Percentiles rank a stretch among this genome's conserved stretches.
Conservation (phyloP, 1,140 invertebrate species). For the Hyposmocoma kahamanoa region DNA sequence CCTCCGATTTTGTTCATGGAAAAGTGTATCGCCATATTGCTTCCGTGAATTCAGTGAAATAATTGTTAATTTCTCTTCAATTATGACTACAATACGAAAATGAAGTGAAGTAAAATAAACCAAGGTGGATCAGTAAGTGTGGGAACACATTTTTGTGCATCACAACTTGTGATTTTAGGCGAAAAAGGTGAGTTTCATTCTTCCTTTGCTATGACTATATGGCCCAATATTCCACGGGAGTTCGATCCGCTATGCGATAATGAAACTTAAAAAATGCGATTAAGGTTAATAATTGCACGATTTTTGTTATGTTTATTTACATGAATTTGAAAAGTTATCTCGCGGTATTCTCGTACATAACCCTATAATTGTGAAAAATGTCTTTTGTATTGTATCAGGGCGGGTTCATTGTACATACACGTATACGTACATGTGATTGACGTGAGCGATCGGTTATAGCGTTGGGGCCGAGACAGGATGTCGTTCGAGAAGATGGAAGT, state of each 20-base stretch:
- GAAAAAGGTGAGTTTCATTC: conserved; percentile 72
- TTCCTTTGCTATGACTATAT: conserved; percentile 73
- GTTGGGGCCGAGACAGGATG: conserved; percentile 38
- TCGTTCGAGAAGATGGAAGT: conserved; percentile 72
- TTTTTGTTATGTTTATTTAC: conserved; percentile 74
- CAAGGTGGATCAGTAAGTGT: conserved; percentile 29
- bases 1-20: conserved; percentile 71
- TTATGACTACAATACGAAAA: conserved; percentile 68
- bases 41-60: conserved; percentile 70
- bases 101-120: conserved; percentile 60
- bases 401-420: conserved; percentile 65
- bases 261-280: conserved; percentile 74
- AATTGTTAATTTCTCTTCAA: conserved; percentile 65
- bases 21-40: conserved; percentile 72
- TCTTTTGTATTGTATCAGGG: conserved; percentile 40
- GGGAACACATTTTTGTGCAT: conserved; percentile 42
- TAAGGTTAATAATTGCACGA: conserved; percentile 76
- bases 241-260: conserved; percentile 75
- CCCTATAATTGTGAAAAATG: conserved; percentile 32
- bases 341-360: conserved; percentile 61
- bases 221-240: conserved; percentile 74
- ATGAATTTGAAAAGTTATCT: conserved; percentile 71
- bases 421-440: conserved; percentile 70
- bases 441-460: conserved; percentile 64
- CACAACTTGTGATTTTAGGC: conserved; percentile 33